Conservation (phyloP, 1,140 invertebrate species). For the Colletes gigas region DNA sequence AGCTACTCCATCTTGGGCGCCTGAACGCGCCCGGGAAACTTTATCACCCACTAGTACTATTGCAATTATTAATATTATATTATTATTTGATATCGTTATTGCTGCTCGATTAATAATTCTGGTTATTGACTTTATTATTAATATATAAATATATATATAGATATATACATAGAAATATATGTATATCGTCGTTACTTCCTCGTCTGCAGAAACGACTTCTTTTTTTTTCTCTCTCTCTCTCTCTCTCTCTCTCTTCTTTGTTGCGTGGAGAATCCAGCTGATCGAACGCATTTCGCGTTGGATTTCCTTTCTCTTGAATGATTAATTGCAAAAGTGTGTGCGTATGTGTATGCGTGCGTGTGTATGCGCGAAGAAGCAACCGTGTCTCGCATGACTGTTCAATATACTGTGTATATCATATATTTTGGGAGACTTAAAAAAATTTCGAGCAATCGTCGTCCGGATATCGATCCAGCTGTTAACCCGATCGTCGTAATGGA, state of each 20-base stretch:
- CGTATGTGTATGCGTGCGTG: not conserved
- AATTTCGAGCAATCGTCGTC: slow-evolving; percentile 26
- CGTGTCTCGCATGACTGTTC: not conserved
- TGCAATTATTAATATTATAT: slow-evolving; percentile 58
- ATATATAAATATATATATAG: slow-evolving; percentile 59
- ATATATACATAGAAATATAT: slow-evolving; percentile 42
- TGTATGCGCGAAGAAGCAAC: not conserved
- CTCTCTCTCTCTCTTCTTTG: not conserved
- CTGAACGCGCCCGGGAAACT: not conserved
- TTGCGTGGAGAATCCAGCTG: not conserved
- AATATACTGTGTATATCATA: slow-evolving; percentile 38
- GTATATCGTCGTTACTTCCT: slow-evolving; percentile 65
- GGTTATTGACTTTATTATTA: slow-evolving; percentile 64
- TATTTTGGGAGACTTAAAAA: slow-evolving; percentile 31
- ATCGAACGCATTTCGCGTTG: not conserved
- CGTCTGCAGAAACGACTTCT: slow-evolving; percentile 32
- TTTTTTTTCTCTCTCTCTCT: not conserved
- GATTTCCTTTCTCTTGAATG: not conserved
- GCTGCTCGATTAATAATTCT: slow-evolving; percentile 52
- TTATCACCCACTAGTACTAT: slow-evolving; percentile 46
- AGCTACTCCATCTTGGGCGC: slow-evolving; percentile 37
- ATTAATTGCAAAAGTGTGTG: not conserved
- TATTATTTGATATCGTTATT: slow-evolving; percentile 49
- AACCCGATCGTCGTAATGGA: slow-evolving; percentile 58
- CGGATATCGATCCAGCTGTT: slow-evolving; percentile 45